Base-by-base conservation (phyloP, 1,140 invertebrate species). In the Drosophila elegans region DNA sequence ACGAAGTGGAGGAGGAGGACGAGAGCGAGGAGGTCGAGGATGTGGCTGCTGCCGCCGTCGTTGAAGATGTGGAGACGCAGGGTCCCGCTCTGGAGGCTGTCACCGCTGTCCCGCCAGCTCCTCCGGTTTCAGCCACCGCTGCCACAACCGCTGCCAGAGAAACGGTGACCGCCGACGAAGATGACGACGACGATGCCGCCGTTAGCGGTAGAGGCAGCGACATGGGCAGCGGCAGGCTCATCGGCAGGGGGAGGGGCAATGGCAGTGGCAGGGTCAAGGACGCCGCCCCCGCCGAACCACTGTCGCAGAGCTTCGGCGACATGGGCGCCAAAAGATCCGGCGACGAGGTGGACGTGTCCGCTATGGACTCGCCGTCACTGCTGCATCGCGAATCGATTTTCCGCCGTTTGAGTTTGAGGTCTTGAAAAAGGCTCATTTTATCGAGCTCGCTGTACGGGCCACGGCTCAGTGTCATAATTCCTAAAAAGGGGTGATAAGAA, bases 401-500 rank as follows among this genome's bases (percentile, higher is more conserved):
- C 94, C 97, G 96, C 94, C 97, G 96, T 95, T 98, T 98, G 93
- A 98, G 95, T 95, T 98, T 98, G 94, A 98, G 96, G 95, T 98
- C 97, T 96, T 98, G 97, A 95, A 98, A 98, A 94, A 98, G 96
- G 96, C 97, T 98, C 98, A 98, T 98, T 95, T 97, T 97, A 96
- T 97, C 96, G 95, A 97, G 96, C 95, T 97, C 97, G 96, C 95
- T 96, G 94, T 94, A 95, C 95, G 96, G 96, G 94, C 96, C 96
- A 95, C 96, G 96, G 95, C 96, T 97, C 95, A 97, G 96, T 96
- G 97, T 97, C 97, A 98, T 98, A 97, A 97, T 97, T 97, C 97
- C 97, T 98, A 94, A 3, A 21, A 21, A 21, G 1, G 3, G 11
- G 94, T 3, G 11, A 46, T 7, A 25, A 62, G 46, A 39, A 21